Evolutionary conservation across 2,888 invertebrate species (phyloP), one percentile per base, ranked within the genome.

Genomic region (Gari tellinella): DNA sequence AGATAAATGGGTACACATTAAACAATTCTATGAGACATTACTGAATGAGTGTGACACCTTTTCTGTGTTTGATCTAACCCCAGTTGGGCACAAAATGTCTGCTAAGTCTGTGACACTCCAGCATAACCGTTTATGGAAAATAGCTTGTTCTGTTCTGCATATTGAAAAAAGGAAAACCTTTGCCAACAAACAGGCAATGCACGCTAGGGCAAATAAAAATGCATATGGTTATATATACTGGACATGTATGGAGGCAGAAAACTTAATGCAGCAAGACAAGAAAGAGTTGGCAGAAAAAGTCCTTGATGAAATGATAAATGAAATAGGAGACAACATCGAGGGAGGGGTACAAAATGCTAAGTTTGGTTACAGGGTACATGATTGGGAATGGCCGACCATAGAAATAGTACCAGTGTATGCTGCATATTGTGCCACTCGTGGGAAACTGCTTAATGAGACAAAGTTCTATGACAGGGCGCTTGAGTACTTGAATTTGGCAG

Each of bases 141-240:
- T 72, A 5, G 31, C 63, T 5, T 60, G 60, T n/a, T 56, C 25
- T 21, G 46, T 60, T 21, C 45, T 57, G 10, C 15, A 45, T 26
- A 53, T 53, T 19, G 49, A 48, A 19, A 45, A 46, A 38, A 46
- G 40, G 46, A 26, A 37, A 25, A 49, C 52, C 10, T 72, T 72
- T 61, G 72, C 65, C 10, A 45, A 31, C 26, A 49, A 40, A 57
- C 62, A 66, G 17, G 56, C 72, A 7, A 38, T 38, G 21, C 37
- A 61, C 5, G 56, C 51, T 12, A 49, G 56, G 21, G 40, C 43
- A 0, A 21, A 46, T 12, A 43, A 58, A 37, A 46, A 66, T 19
- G 45, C 52, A 23, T 61, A 61, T 26, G 19, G 37, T 1, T 72
- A 62, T 40, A 51, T 72, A 31, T 72, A 51, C 52, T 72, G 72